These are phyloP conservation scores for Melanotus villosus DNA, from an alignment of 2,888 invertebrate genomes.

Conservation along the genomic window DNA sequence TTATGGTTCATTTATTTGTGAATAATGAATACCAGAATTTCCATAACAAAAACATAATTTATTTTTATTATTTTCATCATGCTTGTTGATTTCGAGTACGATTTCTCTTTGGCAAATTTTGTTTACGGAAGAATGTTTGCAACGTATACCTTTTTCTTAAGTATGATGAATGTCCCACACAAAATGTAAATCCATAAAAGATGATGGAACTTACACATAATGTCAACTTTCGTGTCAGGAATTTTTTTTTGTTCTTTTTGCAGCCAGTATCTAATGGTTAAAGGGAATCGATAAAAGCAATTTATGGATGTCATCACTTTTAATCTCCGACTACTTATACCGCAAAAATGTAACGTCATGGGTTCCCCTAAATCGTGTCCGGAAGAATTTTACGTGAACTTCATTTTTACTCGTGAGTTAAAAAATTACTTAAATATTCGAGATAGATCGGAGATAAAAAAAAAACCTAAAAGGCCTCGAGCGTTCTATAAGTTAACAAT, in stretches of 20 bases:
- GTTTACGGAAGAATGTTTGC: background rate
- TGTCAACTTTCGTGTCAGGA: constrained; percentile 9
- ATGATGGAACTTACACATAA: constrained; percentile 6
- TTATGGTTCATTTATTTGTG: too few species aligned
- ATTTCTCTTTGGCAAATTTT: background rate
- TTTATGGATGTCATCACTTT: constrained; percentile 24
- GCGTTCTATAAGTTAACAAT: background rate
- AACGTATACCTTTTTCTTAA: background rate
- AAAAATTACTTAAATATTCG: background rate
- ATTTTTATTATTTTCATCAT: background rate
- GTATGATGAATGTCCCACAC: background rate
- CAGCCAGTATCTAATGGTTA: constrained; percentile 11
- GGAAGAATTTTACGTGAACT: background rate
- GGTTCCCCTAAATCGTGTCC: background rate
- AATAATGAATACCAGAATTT: background rate
- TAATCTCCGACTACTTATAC: constrained; percentile 5
- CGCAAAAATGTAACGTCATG: constrained; percentile 3
- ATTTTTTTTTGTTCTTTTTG: constrained; percentile 12
- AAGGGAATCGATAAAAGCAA: constrained; percentile 18
- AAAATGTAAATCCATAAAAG: background rate
- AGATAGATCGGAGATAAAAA: background rate
- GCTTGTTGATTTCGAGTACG: background rate
- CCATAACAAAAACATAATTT: background rate
- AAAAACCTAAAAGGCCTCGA: background rate
- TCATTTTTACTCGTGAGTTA: background rate